phyloP scores from a whole-genome alignment of 2,797 vertebrate species.

The Scolopax rusticola region DNA sequence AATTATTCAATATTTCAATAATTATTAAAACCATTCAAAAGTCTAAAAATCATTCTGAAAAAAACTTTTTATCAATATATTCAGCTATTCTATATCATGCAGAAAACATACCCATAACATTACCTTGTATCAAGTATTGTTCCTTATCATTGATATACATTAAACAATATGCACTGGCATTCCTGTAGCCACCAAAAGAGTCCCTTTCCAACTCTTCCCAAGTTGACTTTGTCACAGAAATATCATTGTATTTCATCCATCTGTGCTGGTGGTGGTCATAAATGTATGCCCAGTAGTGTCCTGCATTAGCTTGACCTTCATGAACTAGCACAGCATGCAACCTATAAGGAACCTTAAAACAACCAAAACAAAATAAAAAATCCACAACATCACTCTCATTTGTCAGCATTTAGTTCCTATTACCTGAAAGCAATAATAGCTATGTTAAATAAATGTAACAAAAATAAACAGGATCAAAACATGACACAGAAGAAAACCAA shows the following conservation, averaged over 20 bases:
- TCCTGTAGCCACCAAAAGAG: slow-evolving; percentile 97
- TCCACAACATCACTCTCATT: neutral
- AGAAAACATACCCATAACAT: neutral
- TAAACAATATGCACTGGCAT: slow-evolving; percentile 98
- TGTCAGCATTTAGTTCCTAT: neutral
- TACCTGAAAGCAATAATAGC: neutral
- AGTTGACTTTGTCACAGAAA: slow-evolving; percentile 96
- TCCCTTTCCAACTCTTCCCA: slow-evolving; percentile 98
- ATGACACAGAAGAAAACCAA: neutral
- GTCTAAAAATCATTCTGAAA: neutral
- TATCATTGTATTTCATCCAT: slow-evolving; percentile 99
- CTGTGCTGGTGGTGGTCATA: slow-evolving; percentile 91
- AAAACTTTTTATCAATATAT: neutral
- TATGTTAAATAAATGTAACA: slow-evolving; percentile 42
- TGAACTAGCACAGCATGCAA: slow-evolving; percentile 97
- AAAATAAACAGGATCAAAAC: neutral
- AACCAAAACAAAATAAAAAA: neutral
- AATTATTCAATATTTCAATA: neutral
- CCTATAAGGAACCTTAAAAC: slow-evolving; percentile 92
- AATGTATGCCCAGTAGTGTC: slow-evolving; percentile 99
- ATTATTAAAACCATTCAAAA: neutral
- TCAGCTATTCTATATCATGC: neutral
- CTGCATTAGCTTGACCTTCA: slow-evolving; percentile 96
- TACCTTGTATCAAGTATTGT: slow-evolving; percentile 96
- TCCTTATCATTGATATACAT: slow-evolving; percentile 99